phyloP scores from a whole-genome alignment of 2,113 vertebrate species.

The Morone chrysops region DNA sequence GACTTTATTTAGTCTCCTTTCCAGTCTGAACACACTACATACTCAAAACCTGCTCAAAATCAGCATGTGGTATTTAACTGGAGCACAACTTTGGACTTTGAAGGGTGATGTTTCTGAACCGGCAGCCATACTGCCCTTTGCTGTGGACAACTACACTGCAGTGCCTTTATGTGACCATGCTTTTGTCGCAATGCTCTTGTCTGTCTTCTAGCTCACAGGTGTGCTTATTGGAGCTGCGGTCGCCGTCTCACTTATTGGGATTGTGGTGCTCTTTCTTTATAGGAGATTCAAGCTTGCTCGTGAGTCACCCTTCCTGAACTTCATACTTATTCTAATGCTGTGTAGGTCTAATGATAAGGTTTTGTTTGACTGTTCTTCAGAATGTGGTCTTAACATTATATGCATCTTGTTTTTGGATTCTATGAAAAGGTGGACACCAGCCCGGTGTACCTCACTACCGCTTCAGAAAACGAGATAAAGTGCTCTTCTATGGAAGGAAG shows the following conservation, averaged over 20 bases:
- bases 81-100: background rate
- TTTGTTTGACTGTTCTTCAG: background rate
- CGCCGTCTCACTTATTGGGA: constrained; percentile 83
- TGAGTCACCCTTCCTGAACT: constrained; percentile 79
- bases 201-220: constrained; percentile 87
- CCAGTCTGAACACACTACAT: background rate
- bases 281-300: constrained; percentile 84
- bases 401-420: constrained; percentile 39
- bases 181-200: constrained; percentile 1
- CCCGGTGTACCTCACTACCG: constrained; percentile 90
- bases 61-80: background rate
- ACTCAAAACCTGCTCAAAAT: constrained; percentile 9
- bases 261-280: constrained; percentile 87
- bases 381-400: constrained; percentile 1
- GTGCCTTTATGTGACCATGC: background rate
- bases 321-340: background rate
- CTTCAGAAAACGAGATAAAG: constrained; percentile 95
- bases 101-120: constrained; percentile 4
- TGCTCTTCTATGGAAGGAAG: constrained; percentile 96
- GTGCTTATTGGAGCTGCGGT: constrained; percentile 89
- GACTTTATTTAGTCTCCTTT: background rate
- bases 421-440: constrained; percentile 83
- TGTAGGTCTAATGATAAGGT: background rate
- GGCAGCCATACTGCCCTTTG: background rate
- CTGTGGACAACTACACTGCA: background rate